A percentile compares a stretch with the other conserved stretches of the same genome.
phyloP scores from a whole-genome alignment of 92 coral and sea anemone species.

The Isaurus tuberculatus region DNA sequence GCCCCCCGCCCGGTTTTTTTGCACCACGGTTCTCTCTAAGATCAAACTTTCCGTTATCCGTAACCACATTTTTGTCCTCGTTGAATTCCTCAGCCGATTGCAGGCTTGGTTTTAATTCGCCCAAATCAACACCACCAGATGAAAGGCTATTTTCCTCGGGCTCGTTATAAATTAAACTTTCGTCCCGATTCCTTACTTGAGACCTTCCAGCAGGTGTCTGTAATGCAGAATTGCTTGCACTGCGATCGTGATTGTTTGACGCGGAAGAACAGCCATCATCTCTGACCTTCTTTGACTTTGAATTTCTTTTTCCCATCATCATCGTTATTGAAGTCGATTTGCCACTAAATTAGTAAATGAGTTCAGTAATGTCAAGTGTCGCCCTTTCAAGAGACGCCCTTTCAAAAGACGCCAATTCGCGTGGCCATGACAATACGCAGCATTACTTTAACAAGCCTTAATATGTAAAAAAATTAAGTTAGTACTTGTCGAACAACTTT shows the following conservation, averaged over 20 bases:
- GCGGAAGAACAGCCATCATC: not conserved
- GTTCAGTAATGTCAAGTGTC: too few species aligned
- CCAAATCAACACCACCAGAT: too few species aligned
- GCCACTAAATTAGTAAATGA: too few species aligned
- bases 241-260: not conserved
- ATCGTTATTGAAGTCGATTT: not conserved
- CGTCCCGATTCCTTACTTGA: not conserved
- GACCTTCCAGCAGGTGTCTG: not conserved
- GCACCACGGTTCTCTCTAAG: not conserved
- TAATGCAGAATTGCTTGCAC: not conserved
- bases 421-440: not conserved
- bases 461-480: not conserved
- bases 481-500: not conserved
- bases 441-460: not conserved
- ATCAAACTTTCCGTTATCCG: not conserved
- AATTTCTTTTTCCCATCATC: conserved; percentile 18
- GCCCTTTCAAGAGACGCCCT: too few species aligned
- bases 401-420: too few species aligned
- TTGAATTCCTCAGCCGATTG: not conserved
- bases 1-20: too few species aligned
- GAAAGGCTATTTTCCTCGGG: not conserved
- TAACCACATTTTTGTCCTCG: not conserved
- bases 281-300: conserved; percentile 19
- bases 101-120: not conserved
- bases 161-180: not conserved